Conservation (phyloP, 2,888 invertebrate species). For the Synanthedon tipuliformis region DNA sequence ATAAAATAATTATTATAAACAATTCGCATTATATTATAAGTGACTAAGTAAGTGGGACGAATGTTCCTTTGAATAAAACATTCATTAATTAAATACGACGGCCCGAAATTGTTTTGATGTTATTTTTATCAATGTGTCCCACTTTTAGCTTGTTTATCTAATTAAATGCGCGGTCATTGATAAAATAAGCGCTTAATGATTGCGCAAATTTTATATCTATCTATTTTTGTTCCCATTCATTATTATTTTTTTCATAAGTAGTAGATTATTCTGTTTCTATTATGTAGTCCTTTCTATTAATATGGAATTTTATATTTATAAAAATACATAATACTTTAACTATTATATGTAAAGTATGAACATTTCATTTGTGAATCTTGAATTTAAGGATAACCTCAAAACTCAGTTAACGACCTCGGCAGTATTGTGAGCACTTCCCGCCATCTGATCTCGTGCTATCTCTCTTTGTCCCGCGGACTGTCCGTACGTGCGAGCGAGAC, state of each 20-base stretch:
- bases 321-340: too few relatives aligned
- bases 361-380: too few relatives aligned
- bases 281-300: too few relatives aligned
- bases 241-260: neutral
- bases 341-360: too few relatives aligned
- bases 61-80: neutral
- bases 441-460: conserved; percentile 4
- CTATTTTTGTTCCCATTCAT: neutral
- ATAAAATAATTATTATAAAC: neutral
- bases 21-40: neutral
- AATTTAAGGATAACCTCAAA: neutral
- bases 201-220: neutral
- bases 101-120: neutral
- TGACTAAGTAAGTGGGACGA: neutral
- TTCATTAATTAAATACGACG: neutral
- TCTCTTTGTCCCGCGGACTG: neutral
- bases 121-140: conserved; percentile 1
- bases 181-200: neutral
- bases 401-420: neutral
- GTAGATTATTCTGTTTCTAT: too few relatives aligned
- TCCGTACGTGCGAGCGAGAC: conserved; percentile 1
- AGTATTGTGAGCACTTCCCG: conserved; percentile 3
- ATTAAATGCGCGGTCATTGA: neutral
- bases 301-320: too few relatives aligned
- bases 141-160: neutral